A percentile compares a stretch with the other conserved stretches of the same genome.
Evolutionary conservation across 2,888 invertebrate genomes (phyloP).

Genomic region (Andrena haemorrhoa): DNA sequence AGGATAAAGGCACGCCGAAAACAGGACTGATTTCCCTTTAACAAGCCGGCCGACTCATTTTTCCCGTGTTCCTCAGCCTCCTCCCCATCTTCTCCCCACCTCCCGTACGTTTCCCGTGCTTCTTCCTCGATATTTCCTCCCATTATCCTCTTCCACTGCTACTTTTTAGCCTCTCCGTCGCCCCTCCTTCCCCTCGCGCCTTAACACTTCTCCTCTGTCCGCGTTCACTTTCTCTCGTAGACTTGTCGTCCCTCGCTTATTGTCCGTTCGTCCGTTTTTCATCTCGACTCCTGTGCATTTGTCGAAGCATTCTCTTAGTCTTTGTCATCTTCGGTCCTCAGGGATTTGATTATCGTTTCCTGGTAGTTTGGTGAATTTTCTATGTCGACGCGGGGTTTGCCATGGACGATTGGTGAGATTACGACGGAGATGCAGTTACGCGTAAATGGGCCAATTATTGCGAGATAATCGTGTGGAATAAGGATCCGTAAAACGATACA

Average conservation of each 20-base stretch:
- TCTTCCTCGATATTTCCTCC: conserved; percentile 12
- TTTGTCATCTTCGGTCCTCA: not conserved
- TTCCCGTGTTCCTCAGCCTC: conserved; percentile 9
- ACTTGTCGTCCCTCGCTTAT: conserved; percentile 10
- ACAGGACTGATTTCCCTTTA: conserved; percentile 57
- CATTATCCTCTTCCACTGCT: not conserved
- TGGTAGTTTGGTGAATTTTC: not conserved
- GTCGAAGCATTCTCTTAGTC: not conserved
- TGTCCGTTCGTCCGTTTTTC: not conserved
- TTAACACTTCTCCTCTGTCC: not conserved
- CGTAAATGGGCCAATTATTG: not conserved
- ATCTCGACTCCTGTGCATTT: not conserved
- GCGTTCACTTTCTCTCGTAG: conserved; percentile 8
- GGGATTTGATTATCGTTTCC: not conserved
- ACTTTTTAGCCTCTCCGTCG: not conserved
- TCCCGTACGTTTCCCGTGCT: conserved; percentile 16
- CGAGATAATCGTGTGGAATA: not conserved
- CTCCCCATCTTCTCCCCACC: not conserved
- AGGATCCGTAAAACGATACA: not conserved
- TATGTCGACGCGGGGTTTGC: not conserved
- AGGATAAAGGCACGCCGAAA: conserved; percentile 58
- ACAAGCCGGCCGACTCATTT: conserved; percentile 50
- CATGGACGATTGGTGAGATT: not conserved
- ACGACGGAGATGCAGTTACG: not conserved
- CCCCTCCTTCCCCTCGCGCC: no score